phyloP scores from a whole-genome alignment of 1,140 invertebrate species.

The Drosophila virilis region DNA sequence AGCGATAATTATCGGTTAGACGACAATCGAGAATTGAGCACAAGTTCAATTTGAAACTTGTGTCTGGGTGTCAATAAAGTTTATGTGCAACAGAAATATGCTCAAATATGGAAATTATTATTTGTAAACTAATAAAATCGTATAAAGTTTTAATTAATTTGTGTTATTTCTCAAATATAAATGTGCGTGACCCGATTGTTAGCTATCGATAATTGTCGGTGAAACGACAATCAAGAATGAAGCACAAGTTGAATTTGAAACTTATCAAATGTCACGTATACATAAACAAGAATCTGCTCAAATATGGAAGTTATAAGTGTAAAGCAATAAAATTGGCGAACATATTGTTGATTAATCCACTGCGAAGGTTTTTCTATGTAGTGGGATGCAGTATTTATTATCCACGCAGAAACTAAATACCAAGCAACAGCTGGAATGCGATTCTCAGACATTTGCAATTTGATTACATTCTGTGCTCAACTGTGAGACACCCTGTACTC shows the following conservation, averaged over 20 bases:
- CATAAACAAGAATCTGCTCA: too few relatives aligned
- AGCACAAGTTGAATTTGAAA: too few relatives aligned
- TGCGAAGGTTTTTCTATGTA: too few relatives aligned
- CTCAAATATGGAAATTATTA: neutral
- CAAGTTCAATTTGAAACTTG: neutral
- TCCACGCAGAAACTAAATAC: too few relatives aligned
- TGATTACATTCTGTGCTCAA: neutral
- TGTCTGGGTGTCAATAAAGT: neutral
- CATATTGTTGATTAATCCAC: too few relatives aligned
- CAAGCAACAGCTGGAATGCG: too few relatives aligned
- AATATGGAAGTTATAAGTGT: too few relatives aligned
- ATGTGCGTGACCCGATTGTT: slow-evolving; percentile 2
- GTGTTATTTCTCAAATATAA: too few relatives aligned
- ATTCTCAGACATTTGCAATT: neutral
- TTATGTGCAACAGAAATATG: neutral
- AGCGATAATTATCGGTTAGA: neutral
- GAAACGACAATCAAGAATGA: neutral
- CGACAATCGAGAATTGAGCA: neutral
- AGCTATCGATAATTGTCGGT: neutral
- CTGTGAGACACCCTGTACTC: neutral
- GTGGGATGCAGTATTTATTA: too few relatives aligned
- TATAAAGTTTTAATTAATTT: too few relatives aligned
- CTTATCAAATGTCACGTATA: too few relatives aligned
- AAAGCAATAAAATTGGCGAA: too few relatives aligned
- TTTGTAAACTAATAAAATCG: neutral